These are phyloP conservation scores for Drosophila buzzatii DNA, from an alignment of 2,888 invertebrate species.

Conservation along the genomic window DNA sequence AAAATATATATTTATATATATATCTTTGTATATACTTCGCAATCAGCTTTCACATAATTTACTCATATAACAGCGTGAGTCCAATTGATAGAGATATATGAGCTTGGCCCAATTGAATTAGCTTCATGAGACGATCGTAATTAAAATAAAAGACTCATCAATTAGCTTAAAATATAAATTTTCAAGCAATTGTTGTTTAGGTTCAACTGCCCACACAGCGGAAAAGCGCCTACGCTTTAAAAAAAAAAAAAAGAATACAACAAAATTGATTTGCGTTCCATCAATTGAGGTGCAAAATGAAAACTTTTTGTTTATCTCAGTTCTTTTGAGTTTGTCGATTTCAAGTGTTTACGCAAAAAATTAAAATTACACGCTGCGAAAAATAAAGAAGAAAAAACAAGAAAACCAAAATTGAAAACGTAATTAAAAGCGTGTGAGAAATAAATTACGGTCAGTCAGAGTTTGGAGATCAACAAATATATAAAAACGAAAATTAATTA, in stretches of 20 bases:
- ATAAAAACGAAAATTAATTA: conserved; percentile 50
- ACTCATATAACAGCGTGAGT: not conserved
- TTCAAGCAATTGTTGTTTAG: conserved; percentile 30
- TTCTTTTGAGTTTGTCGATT: conserved; percentile 43
- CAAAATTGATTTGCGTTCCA: conserved; percentile 35
- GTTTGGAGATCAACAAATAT: conserved; percentile 39
- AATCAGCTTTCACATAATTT: not conserved
- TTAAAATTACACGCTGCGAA: conserved; percentile 55
- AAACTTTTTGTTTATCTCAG: conserved; percentile 25
- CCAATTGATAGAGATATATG: conserved; percentile 23
- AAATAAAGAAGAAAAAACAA: not conserved
- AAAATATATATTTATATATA: not conserved
- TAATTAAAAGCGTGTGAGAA: conserved; percentile 62
- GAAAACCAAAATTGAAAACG: conserved; percentile 11
- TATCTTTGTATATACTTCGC: not conserved
- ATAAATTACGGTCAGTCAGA: conserved; percentile 48
- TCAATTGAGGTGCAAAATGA: conserved; percentile 27
- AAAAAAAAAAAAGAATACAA: conserved; percentile 3
- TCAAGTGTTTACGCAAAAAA: conserved; percentile 49
- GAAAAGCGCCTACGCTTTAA: conserved; percentile 46
- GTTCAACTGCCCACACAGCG: conserved; percentile 26
- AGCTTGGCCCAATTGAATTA: conserved; percentile 30
- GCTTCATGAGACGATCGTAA: conserved; percentile 23
- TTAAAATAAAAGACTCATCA: conserved; percentile 42
- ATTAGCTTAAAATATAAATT: conserved; percentile 35